Percentiles rank a stretch among this genome's conserved stretches.
Evolutionary conservation across 2,888 invertebrate species (phyloP).

Genomic region (Drosophila anomelani): DNA sequence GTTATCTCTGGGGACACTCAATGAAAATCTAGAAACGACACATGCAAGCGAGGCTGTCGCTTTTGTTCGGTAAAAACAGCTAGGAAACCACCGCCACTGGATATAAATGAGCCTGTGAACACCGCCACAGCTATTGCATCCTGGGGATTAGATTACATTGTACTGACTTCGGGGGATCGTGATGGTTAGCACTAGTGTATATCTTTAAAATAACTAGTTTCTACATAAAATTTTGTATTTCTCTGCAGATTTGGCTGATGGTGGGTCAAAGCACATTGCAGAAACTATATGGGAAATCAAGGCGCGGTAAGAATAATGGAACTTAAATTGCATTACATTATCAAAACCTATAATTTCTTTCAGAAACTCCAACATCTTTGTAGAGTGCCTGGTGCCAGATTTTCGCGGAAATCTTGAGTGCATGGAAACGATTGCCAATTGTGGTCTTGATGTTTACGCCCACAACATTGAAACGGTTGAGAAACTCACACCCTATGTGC

Average conservation of each 20-base stretch:
- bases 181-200: conserved; percentile 88
- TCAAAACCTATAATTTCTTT: conserved; percentile 28
- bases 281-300: conserved; percentile 95
- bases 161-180: conserved; percentile 98
- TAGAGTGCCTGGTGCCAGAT: conserved; percentile 98
- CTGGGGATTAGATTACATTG: conserved; percentile 99
- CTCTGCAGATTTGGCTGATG: conserved; percentile 93
- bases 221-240: neutral
- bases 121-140: conserved; percentile 96
- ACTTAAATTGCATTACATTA: no score
- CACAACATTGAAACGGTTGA: conserved; percentile 99
- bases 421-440: conserved; percentile 90
- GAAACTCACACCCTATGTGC: conserved; percentile 93
- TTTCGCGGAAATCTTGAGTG: conserved; percentile 93
- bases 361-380: conserved; percentile 93
- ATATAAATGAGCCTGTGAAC: conserved; percentile 95
- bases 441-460: conserved; percentile 97
- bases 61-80: conserved; percentile 99
- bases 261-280: conserved; percentile 97
- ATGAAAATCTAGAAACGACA: conserved; percentile 86
- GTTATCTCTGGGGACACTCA: neutral
- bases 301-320: conserved; percentile 84
- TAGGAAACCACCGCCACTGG: conserved; percentile 93
- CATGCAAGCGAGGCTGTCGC: conserved; percentile 98
- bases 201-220: neutral